Evolutionary conservation across 2,888 invertebrate species (phyloP), one percentile per base, ranked within the genome.

Genomic region (Tolmerus cingulatus): DNA sequence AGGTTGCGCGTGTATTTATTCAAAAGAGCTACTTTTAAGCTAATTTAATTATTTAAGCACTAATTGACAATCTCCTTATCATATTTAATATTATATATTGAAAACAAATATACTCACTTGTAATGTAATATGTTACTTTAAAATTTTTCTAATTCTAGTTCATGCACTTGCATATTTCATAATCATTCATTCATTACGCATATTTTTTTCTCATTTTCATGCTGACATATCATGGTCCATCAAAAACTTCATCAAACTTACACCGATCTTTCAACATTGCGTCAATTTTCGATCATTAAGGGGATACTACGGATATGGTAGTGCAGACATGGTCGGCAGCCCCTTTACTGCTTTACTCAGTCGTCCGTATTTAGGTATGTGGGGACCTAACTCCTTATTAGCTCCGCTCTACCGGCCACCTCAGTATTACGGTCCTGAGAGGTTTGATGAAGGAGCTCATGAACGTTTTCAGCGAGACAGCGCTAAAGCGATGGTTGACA

Each of bases 281-380:
- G 19, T 3, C 23, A 46, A 30, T 43, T 84, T 23, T 12, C 55
- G 34, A 37, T 34, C 66, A n/a, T 37, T 4, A 37, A 76, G 40
- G 14, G 40, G 19, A 76, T 76, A 37, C 66, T 66, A 27, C 5
- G 74, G 84, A 19, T 78, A 78, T 78, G 43, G 46, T 8, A 46
- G 51, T 77, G 51, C 30, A 43, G 76, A 76, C 37, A 86, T 86
- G 51, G 86, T 86, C 8, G 86, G 86, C 34, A 86, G 55, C n/a
- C 76, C 86, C 16, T 86, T 86, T 23, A 86, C 86, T 37, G 27
- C 34, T 19, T 37, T 86, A 5, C 40, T 86, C 19, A 77, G 55
- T 37, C 76, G 77, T 34, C 86, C 86, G 43, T 86, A 86, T 43
- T 23, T 86, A 46, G 86, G 86, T n/a, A 43, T 86, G 16, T 86